Evolutionary conservation across 2,113 vertebrate genomes (phyloP).

Genomic region (Amia ocellicauda): DNA sequence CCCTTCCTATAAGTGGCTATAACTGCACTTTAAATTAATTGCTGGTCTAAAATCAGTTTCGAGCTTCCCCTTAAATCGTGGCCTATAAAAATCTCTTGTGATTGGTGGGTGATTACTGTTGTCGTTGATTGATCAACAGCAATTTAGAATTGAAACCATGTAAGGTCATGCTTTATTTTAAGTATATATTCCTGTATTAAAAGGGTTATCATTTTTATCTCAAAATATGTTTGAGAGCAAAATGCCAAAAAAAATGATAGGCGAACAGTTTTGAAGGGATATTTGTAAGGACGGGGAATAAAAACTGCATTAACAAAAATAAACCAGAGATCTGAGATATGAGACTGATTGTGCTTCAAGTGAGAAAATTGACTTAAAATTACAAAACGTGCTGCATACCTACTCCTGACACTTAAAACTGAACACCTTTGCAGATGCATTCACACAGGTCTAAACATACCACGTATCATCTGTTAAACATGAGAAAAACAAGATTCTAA

Average conservation of each 20-base stretch:
- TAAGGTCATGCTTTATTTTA: too few relatives aligned
- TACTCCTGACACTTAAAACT: too few relatives aligned
- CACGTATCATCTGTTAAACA: neutral
- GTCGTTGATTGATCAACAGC: too few relatives aligned
- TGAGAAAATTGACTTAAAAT: neutral
- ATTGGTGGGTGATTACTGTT: conserved; percentile 30
- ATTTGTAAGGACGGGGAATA: too few relatives aligned
- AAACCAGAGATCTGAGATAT: neutral
- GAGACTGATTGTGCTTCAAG: neutral
- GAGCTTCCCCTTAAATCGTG: conserved; percentile 46
- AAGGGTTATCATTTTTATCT: neutral
- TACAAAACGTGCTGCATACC: too few relatives aligned
- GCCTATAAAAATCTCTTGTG: conserved; percentile 6
- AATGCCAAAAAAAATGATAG: too few relatives aligned
- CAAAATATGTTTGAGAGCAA: too few relatives aligned
- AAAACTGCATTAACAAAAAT: conserved; percentile 1
- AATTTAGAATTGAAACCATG: too few relatives aligned
- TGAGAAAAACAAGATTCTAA: neutral
- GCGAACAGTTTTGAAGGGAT: too few relatives aligned
- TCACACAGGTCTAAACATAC: neutral
- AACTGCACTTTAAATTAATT: conserved; percentile 55
- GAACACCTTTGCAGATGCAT: conserved; percentile 1
- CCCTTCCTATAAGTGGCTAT: conserved; percentile 29
- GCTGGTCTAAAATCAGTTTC: conserved; percentile 54
- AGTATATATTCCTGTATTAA: too few relatives aligned